Conservation (phyloP, 2,888 invertebrate genomes). For the Acheta domesticus region DNA sequence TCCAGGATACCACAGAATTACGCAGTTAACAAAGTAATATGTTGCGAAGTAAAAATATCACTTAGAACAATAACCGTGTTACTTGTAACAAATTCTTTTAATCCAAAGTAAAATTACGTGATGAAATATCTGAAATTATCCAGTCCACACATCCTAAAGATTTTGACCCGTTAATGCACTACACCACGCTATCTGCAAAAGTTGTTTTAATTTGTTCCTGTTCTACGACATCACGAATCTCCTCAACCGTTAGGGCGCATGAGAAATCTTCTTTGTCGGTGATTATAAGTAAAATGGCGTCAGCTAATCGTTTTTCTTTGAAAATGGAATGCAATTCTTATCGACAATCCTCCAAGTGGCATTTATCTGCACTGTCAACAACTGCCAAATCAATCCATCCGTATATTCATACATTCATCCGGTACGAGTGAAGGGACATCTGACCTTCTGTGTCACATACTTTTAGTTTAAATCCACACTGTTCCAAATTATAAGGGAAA, state of each 20-base stretch:
- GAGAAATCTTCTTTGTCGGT: constrained; percentile 97
- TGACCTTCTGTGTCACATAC: constrained; percentile 99
- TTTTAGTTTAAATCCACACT: constrained; percentile 86
- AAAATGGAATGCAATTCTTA: constrained; percentile 78
- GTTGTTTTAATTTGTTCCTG: constrained; percentile 90
- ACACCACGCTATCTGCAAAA: constrained; percentile 93
- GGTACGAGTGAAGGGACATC: constrained; percentile 93
- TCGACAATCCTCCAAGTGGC: constrained; percentile 83
- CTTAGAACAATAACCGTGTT: background rate
- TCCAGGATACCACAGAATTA: no score
- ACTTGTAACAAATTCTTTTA: constrained; percentile 47
- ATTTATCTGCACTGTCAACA: constrained; percentile 93
- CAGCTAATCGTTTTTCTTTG: constrained; percentile 89
- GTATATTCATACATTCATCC: constrained; percentile 99
- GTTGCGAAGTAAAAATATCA: no score
- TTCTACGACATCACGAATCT: constrained; percentile 83
- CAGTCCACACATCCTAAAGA: constrained; percentile 93
- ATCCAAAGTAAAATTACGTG: constrained; percentile 88
- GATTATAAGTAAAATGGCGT: constrained; percentile 91
- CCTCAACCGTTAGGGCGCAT: constrained; percentile 77
- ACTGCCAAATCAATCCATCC: constrained; percentile 98
- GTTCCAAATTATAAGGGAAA: no score
- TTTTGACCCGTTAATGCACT: constrained; percentile 97
- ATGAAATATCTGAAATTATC: constrained; percentile 95
- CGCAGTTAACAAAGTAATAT: background rate